Evolutionary conservation across 2,797 vertebrate species (phyloP), one percentile per base, ranked within the genome.

Genomic region (Echeneis naucrates): DNA sequence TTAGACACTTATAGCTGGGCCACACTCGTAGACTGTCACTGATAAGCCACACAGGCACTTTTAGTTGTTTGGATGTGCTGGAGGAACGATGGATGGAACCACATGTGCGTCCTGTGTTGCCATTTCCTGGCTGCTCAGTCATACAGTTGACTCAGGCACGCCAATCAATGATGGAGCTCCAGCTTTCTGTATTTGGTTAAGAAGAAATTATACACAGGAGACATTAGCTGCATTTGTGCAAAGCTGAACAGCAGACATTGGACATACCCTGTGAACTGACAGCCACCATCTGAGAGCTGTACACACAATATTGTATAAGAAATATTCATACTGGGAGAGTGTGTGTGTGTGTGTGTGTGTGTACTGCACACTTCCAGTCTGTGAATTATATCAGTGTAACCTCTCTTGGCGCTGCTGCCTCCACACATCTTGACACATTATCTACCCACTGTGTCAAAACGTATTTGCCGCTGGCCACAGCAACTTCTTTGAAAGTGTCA

Each of bases 401-500:
- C 66, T 38, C 52, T 23, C 47, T 64, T 59, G 54, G 66, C 30
- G 40, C 52, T 3, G 24, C 69, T 65, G 50, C 37, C 74, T 21
- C 66, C 47, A 23, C 70, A 57, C 66, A 68, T 53, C 58, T 55
- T 21, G 16, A 54, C 64, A 75, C 53, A 76, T 78, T 65, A 81
- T 80, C 72, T 78, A 37, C 63, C 70, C 65, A 13, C 56, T 67
- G 77, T 75, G 76, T 62, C 78, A 55, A 50, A 62, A 65, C 45
- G 84, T 58, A 74, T 91, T 82, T 80, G 71, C 81, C 80, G 55
- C 51, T 16, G 69, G 78, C 76, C 72, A 52, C 77, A 47, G 64
- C 63, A 26, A 82, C 73, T 70, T 67, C 80, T 68, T 56, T 65
- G 42, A 71, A 79, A 70, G 80, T 73, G 76, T 86, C 74, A 42